A percentile compares a stretch with the other conserved stretches of the same genome.
These are phyloP conservation scores for Cottoperca gobio DNA, from an alignment of 2,797 vertebrate genomes.

Conservation along the genomic window DNA sequence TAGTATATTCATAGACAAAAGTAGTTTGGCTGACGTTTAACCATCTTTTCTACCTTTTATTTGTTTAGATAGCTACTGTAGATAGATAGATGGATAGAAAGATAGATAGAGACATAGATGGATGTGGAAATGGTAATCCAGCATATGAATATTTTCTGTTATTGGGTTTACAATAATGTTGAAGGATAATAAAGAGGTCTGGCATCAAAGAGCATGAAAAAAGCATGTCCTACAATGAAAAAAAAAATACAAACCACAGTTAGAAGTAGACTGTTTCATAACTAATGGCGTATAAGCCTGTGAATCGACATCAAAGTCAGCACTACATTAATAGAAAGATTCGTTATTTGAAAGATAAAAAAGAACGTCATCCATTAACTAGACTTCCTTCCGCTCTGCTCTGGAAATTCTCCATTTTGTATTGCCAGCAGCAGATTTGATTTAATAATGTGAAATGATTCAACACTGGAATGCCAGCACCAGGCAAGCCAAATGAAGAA, in stretches of 20 bases:
- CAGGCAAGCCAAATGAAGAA: constrained; percentile 25
- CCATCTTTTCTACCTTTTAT: neutral
- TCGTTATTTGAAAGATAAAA: constrained; percentile 71
- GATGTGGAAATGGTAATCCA: constrained; percentile 1
- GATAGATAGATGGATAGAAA: constrained; percentile 1
- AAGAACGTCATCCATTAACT: constrained; percentile 59
- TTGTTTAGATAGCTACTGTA: neutral
- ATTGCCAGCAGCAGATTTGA: constrained; percentile 68
- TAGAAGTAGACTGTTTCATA: constrained; percentile 44
- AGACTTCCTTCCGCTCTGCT: constrained; percentile 49
- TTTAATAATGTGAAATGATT: constrained; percentile 72
- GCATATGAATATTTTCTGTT: neutral
- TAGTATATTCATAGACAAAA: neutral
- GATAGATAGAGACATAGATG: neutral
- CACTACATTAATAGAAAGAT: constrained; percentile 64
- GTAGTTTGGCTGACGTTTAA: neutral
- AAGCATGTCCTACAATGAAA: constrained; percentile 9
- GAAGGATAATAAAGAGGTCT: constrained; percentile 37
- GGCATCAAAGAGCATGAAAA: constrained; percentile 45
- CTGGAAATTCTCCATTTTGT: constrained; percentile 69
- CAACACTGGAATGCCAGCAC: constrained; percentile 50
- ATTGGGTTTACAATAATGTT: constrained; percentile 16
- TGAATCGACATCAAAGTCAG: constrained; percentile 70
- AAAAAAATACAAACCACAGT: constrained; percentile 26
- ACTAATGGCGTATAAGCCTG: constrained; percentile 47